Evolutionary conservation across 2,888 invertebrate genomes (phyloP), one percentile per base, ranked within the genome.

Genomic region (Theristus sp.): DNA sequence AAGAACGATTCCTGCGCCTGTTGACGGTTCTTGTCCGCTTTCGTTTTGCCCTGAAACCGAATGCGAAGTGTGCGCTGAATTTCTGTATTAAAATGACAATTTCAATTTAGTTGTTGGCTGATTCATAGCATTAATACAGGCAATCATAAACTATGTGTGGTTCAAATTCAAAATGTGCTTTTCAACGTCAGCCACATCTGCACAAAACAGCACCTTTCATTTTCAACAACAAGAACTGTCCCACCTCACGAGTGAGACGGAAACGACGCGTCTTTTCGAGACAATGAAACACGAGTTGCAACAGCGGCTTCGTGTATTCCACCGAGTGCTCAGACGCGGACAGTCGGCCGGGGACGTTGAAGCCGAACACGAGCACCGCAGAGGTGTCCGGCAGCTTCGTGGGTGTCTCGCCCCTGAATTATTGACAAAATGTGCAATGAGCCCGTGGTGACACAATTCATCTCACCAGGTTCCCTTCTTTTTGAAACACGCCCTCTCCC

Each of bases 21-120:
- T 74, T 85, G 82, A 2, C 98, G 84, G 73, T 93, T 94, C 75
- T 89, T 90, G 73, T 96, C 94, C 57, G 96, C 87, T 76, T 94
- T 96, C 52, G 76, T 75, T 76, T 89, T 84, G 29, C 85, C 88
- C 87, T 57, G 25, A 49, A n/a, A n/a, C n/a, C n/a, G n/a, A n/a
- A n/a, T n/a, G n/a, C n/a, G n/a, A n/a, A n/a, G n/a, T n/a, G n/a
- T n/a, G n/a, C n/a, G n/a, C n/a, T n/a, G n/a, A n/a, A n/a, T n/a
- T n/a, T n/a, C n/a, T n/a, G n/a, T n/a, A n/a, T n/a, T n/a, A n/a
- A n/a, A n/a, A n/a, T n/a, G n/a, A n/a, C n/a, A n/a, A n/a, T n/a
- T n/a, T n/a, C n/a, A n/a, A n/a, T n/a, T n/a, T n/a, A n/a, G n/a
- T n/a, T n/a, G n/a, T n/a, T n/a, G n/a, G n/a, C n/a, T n/a, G n/a